Percentiles rank a stretch among this genome's conserved stretches.
Evolutionary conservation across 2,888 invertebrate species (phyloP).

Genomic region (Conomelus anceps): DNA sequence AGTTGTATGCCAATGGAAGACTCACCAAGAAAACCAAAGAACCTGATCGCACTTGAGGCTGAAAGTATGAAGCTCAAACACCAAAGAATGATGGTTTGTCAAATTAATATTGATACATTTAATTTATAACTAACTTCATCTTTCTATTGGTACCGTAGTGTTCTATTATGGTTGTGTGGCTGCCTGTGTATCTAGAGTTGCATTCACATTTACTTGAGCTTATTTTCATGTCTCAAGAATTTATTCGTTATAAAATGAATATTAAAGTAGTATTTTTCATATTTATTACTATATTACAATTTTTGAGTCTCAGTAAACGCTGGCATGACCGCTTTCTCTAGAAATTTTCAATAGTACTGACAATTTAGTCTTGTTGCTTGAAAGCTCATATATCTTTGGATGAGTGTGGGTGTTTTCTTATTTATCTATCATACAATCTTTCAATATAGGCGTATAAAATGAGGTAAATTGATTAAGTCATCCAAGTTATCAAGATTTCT

Average conservation of each 20-base stretch:
- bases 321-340: neutral
- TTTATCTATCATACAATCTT: neutral
- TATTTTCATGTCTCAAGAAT: neutral
- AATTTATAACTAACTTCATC: conserved; percentile 4
- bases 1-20: conserved; percentile 62
- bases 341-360: neutral
- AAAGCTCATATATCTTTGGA: neutral
- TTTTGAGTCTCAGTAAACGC: neutral
- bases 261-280: neutral
- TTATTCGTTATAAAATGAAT: conserved; percentile 18
- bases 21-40: conserved; percentile 64
- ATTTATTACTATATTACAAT: neutral
- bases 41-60: conserved; percentile 61
- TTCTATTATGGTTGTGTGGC: neutral
- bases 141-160: neutral
- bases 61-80: conserved; percentile 63
- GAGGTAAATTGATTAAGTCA: no score
- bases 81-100: conserved; percentile 48
- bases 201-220: neutral
- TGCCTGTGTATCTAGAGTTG: neutral
- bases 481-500: no score
- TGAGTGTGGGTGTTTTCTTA: neutral
- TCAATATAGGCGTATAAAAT: no score
- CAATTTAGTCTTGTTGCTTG: neutral
- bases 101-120: conserved; percentile 1